A percentile compares a stretch with the other conserved stretches of the same genome.
These are phyloP conservation scores for Papio anubis DNA, from an alignment of 2,113 vertebrate genomes.

Conservation along the genomic window DNA sequence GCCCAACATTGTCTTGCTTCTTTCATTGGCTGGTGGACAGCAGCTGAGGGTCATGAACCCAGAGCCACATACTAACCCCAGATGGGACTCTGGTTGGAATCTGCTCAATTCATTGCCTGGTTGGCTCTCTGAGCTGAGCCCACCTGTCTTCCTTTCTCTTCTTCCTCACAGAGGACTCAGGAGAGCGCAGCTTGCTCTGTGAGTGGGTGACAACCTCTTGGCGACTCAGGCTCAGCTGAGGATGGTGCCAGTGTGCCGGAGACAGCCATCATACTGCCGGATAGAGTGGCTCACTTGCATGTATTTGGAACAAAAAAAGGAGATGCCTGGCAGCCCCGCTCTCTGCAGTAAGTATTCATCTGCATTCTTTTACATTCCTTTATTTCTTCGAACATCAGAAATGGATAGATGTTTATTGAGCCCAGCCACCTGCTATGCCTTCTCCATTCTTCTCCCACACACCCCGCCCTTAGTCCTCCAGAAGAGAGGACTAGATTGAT, in stretches of 20 bases:
- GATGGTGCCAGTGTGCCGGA: neutral
- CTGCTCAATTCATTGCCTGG: neutral
- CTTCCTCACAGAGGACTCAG: neutral
- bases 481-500: neutral
- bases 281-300: neutral
- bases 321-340: neutral
- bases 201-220: neutral
- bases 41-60: neutral
- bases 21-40: neutral
- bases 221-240: neutral
- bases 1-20: neutral
- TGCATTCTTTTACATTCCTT: constrained; percentile 6
- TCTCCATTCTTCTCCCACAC: neutral
- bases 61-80: neutral
- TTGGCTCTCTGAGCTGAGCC: neutral
- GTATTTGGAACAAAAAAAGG: neutral
- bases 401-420: neutral
- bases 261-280: neutral
- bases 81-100: neutral
- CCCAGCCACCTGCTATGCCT: neutral
- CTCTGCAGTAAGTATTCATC: constrained; percentile 11
- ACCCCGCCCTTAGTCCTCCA: neutral
- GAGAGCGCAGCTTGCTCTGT: neutral
- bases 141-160: neutral
- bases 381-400: neutral